These are phyloP conservation scores for Orchesellides sinensis DNA, from an alignment of 2,888 invertebrate genomes.

Conservation along the genomic window DNA sequence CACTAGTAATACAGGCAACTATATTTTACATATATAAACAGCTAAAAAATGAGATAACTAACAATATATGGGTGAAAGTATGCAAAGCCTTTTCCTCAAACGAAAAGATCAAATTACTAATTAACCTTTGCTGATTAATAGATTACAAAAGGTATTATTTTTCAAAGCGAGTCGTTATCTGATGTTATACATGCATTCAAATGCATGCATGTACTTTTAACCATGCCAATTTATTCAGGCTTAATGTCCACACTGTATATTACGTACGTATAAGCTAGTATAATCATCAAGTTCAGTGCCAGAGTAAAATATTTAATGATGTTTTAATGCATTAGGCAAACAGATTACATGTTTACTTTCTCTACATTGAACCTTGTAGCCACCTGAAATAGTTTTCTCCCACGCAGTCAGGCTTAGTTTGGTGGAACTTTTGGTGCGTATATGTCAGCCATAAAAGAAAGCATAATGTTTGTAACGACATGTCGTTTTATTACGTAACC, in stretches of 20 bases:
- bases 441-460: too few relatives aligned
- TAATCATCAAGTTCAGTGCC: background rate
- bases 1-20: too few relatives aligned
- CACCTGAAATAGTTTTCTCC: too few relatives aligned
- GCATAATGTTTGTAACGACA: too few relatives aligned
- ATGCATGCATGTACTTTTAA: background rate
- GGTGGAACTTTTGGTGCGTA: background rate
- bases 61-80: too few relatives aligned
- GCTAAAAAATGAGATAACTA: too few relatives aligned
- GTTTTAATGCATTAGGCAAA: background rate
- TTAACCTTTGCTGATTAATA: slow-evolving; percentile 14
- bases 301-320: background rate
- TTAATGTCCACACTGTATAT: too few relatives aligned
- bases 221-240: background rate
- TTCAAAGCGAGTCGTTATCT: background rate
- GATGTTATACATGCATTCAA: background rate
- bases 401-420: background rate
- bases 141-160: background rate
- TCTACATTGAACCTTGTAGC: too few relatives aligned
- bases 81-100: too few relatives aligned
- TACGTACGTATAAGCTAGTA: too few relatives aligned
- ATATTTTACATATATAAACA: too few relatives aligned
- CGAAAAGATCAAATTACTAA: slow-evolving; percentile 7
- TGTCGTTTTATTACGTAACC: background rate
- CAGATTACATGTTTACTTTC: too few relatives aligned